These are phyloP conservation scores for Etheostoma cragini DNA, from an alignment of 2,113 vertebrate species.

Conservation along the genomic window DNA sequence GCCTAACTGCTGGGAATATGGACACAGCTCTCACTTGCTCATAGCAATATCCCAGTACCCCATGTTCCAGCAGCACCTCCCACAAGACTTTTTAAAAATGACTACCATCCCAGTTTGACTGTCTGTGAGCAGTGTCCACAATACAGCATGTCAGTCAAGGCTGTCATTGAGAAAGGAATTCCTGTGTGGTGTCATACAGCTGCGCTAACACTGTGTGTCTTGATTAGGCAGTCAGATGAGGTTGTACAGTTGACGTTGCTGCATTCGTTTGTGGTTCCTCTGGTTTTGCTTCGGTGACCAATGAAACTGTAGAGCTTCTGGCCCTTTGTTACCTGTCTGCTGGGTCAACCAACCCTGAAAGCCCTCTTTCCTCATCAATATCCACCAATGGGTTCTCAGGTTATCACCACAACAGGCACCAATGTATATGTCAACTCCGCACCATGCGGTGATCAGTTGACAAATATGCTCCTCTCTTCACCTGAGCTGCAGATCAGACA, in stretches of 20 bases:
- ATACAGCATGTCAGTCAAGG: neutral
- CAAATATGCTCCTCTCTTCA: neutral
- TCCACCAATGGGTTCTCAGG: neutral
- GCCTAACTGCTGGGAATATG: neutral
- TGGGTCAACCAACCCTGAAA: neutral
- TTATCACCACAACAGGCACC: neutral
- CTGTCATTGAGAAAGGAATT: neutral
- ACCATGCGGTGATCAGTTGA: neutral
- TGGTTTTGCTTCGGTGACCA: neutral
- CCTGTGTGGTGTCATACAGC: too few species aligned
- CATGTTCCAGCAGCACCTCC: neutral
- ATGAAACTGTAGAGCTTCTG: neutral
- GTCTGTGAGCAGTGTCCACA: neutral
- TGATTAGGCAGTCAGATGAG: neutral
- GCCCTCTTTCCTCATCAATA: neutral
- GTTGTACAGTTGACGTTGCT: neutral
- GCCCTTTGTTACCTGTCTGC: neutral
- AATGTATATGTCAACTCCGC: neutral
- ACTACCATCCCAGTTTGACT: neutral
- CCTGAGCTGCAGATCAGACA: neutral
- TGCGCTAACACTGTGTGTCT: neutral
- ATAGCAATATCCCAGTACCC: neutral
- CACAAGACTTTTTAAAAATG: neutral
- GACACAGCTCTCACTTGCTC: neutral
- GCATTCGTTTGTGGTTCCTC: neutral